These are phyloP conservation scores for Orientallactaga bullata DNA, from an alignment of 2,113 vertebrate genomes.

Conservation along the genomic window DNA sequence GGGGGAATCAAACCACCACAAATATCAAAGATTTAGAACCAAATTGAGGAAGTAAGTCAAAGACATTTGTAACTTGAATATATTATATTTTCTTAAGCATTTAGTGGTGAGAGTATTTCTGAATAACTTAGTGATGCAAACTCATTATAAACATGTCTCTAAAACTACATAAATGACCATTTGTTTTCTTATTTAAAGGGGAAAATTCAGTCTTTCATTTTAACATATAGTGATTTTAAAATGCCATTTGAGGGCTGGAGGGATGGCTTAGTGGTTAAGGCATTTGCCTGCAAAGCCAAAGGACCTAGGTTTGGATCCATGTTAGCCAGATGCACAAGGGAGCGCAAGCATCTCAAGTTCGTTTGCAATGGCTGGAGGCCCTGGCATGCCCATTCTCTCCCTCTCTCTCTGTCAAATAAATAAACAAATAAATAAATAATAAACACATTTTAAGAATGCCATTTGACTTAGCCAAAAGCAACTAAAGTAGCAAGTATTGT, in stretches of 20 bases:
- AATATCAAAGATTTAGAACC: not conserved
- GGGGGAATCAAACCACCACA: no score
- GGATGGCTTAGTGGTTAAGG: no score
- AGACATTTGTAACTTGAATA: not conserved
- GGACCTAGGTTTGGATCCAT: no score
- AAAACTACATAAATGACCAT: not conserved
- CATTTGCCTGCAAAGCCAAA: no score
- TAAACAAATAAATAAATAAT: no score
- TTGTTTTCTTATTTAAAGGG: constrained; percentile 13
- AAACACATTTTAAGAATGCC: no score
- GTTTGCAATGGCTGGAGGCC: no score
- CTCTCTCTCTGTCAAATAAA: no score
- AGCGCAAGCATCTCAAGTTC: no score
- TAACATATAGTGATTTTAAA: constrained; percentile 33
- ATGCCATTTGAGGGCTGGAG: not conserved
- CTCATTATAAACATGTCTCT: not conserved
- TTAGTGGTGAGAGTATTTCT: constrained; percentile 36
- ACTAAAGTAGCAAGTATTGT: constrained; percentile 37
- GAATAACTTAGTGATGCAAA: constrained; percentile 41
- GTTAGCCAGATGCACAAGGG: no score
- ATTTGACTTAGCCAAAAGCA: constrained; percentile 39
- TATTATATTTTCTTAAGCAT: not conserved
- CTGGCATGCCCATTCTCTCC: no score
- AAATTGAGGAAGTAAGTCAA: constrained; percentile 44
- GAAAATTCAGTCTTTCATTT: not conserved